These are phyloP conservation scores for Anthopleura sola DNA, from an alignment of 64 coral and sea anemone species.

Conservation along the genomic window DNA sequence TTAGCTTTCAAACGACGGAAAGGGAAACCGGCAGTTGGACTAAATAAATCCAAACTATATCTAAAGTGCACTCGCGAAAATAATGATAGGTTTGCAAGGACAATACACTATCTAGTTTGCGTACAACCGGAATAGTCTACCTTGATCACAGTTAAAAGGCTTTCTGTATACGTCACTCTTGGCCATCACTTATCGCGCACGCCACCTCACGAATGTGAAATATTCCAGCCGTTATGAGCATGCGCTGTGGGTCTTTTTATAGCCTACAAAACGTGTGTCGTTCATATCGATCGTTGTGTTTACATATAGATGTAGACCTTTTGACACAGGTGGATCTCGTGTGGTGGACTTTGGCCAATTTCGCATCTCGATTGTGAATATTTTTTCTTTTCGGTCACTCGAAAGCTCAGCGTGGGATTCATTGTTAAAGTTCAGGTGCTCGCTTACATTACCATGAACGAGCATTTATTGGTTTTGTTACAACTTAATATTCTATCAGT, in stretches of 20 bases:
- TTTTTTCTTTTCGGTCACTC: neutral
- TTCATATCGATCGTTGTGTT: neutral
- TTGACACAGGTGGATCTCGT: neutral
- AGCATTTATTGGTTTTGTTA: neutral
- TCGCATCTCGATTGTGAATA: neutral
- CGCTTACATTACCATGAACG: neutral
- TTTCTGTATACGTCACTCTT: neutral
- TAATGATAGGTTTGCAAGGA: neutral
- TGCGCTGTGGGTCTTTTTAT: neutral
- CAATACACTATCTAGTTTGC: constrained; percentile 4
- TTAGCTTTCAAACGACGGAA: neutral
- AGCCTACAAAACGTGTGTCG: neutral
- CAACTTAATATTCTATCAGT: neutral
- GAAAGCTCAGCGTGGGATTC: neutral
- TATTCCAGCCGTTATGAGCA: neutral
- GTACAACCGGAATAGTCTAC: neutral
- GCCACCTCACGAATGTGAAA: neutral
- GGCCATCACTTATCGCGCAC: neutral
- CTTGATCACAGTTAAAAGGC: constrained; percentile 15
- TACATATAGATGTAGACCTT: neutral
- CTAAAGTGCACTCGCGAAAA: neutral
- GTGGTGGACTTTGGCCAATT: neutral
- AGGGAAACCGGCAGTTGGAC: neutral
- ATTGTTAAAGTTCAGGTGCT: neutral
- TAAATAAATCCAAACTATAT: constrained; percentile 1